A percentile compares a stretch with the other conserved stretches of the same genome.
phyloP scores from a whole-genome alignment of 2,113 vertebrate species.

The Pardalotus punctatus region DNA sequence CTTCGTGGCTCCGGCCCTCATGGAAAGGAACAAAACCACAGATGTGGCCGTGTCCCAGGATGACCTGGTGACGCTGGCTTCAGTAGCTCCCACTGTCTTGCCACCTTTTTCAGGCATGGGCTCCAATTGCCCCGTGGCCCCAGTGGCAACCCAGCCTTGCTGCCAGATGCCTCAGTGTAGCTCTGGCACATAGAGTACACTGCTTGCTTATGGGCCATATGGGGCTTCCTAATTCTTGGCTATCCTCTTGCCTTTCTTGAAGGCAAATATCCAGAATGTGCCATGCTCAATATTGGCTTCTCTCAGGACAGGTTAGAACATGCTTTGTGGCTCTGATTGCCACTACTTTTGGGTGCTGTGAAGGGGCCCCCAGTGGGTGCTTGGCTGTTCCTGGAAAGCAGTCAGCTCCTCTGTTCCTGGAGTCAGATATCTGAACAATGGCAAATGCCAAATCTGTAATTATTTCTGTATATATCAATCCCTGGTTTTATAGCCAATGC shows the following conservation, averaged over 20 bases:
- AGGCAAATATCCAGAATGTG: background rate
- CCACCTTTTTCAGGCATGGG: accelerated
- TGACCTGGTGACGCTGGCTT: background rate
- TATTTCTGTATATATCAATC: background rate
- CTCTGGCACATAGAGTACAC: background rate
- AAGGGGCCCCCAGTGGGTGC: background rate
- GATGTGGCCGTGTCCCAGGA: background rate
- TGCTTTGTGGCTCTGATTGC: background rate
- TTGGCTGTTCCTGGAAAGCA: constrained; percentile 17
- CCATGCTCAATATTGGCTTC: background rate
- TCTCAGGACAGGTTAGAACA: background rate
- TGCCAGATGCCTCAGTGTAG: background rate
- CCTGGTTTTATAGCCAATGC: background rate
- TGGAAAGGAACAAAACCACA: background rate
- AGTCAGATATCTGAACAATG: background rate
- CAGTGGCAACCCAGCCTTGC: background rate
- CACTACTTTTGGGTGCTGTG: background rate
- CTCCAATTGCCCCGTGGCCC: accelerated
- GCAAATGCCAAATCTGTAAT: background rate
- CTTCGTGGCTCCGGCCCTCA: accelerated
- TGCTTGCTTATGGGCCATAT: background rate
- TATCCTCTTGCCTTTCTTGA: background rate
- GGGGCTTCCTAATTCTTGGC: background rate
- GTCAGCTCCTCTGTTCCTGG: background rate
- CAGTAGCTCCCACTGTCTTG: background rate